A percentile compares a stretch with the other conserved stretches of the same genome.
These are phyloP conservation scores for Lucilia sericata DNA, from an alignment of 1,140 invertebrate genomes.

Conservation along the genomic window DNA sequence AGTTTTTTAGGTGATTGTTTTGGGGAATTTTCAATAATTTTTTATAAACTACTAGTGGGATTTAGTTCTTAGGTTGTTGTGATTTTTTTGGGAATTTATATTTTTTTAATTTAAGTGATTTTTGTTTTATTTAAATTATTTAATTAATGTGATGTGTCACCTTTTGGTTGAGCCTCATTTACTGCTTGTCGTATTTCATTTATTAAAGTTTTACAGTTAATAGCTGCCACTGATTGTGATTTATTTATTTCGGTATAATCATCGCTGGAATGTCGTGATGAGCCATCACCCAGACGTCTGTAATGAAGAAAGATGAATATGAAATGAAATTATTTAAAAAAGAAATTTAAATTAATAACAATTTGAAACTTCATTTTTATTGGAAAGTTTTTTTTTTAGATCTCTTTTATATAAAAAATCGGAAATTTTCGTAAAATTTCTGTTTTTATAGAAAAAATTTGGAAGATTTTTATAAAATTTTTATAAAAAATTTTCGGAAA, in stretches of 20 bases:
- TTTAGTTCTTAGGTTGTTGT: conserved; percentile 25
- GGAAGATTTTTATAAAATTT: too few relatives aligned
- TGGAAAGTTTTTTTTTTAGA: too few relatives aligned
- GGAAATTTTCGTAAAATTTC: too few relatives aligned
- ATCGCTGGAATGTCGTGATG: conserved; percentile 74
- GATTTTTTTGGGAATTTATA: neutral
- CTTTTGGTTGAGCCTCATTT: conserved; percentile 84
- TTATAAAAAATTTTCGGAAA: too few relatives aligned
- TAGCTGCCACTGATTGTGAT: conserved; percentile 64
- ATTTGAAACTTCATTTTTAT: too few relatives aligned
- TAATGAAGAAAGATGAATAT: conserved; percentile 39
- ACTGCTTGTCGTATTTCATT: conserved; percentile 87
- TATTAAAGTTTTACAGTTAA: conserved; percentile 80
- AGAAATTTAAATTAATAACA: too few relatives aligned
- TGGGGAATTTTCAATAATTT: neutral
- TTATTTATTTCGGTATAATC: conserved; percentile 75
- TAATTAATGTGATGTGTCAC: conserved; percentile 67
- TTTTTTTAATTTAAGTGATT: conserved; percentile 24
- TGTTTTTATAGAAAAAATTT: too few relatives aligned
- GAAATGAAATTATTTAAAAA: conserved; percentile 20
- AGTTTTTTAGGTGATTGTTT: neutral
- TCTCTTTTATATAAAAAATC: too few relatives aligned
- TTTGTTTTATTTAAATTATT: neutral
- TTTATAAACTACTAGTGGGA: neutral
- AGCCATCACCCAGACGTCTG: conserved; percentile 69